Base-by-base conservation (phyloP, 2,888 invertebrate genomes). In the Pelosia muscerda region DNA sequence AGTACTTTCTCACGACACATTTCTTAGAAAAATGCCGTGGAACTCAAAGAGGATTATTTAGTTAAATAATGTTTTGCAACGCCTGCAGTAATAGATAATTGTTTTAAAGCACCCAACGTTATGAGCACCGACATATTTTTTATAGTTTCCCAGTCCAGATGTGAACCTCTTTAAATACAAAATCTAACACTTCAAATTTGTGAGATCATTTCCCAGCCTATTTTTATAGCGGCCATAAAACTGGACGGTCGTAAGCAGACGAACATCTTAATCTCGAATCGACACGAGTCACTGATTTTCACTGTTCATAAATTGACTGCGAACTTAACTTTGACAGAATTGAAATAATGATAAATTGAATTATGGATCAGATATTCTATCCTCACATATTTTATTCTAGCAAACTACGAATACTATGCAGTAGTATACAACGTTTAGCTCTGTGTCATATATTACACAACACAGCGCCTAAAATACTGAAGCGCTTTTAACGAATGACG, bases 201-300 rank as follows among this genome's bases (percentile, higher is more conserved):
- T 68, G 68, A 72, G 68, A 79, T 73, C 65, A 72, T 75, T 75
- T 77, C 57, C 63, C 80, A 54, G 67, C 63, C 70, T 72, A 66
- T 74, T 76, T 82, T 84, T 81, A 84, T 78, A 77, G 72, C 63
- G 67, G 67, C 66, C 74, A 77, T 83, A 81, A 84, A 82, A 82
- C 69, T 68, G 76, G 75, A 78, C 75, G 72, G 69, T 71, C 75
- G 75, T 64, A 74, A 73, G 73, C 73, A 71, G 68, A 61, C 72
- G 74, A 75, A 79, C 69, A 75, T 79, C 76, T 77, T 77, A 78
- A 80, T 81, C 74, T 79, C 82, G 76, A 82, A 81, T 78, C 76
- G 74, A 81, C 73, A 75, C 77, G 79, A 78, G 75, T 81, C 79
- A 69, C 73, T 70, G 81, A 77, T 72, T 78, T 81, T 81, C 74